These are phyloP conservation scores for Lochmaea capreae DNA, from an alignment of 2,888 invertebrate species.

Conservation along the genomic window DNA sequence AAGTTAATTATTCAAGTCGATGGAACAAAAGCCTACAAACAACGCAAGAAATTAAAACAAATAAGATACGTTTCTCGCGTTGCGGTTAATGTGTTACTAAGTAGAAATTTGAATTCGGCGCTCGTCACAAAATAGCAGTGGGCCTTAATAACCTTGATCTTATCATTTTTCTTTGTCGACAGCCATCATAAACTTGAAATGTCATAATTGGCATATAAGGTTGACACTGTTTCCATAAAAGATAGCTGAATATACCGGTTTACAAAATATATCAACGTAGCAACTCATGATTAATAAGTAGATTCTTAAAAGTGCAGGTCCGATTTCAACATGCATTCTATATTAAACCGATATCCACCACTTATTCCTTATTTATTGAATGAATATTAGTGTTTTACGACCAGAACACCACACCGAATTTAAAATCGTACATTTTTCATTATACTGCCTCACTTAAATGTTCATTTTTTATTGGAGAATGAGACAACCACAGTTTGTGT, in stretches of 20 bases:
- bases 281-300: too few species aligned
- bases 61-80: slow-evolving; percentile 55
- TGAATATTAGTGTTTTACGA: not conserved
- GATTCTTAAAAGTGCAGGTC: too few species aligned
- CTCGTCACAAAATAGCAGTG: slow-evolving; percentile 17
- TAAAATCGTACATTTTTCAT: not conserved
- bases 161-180: slow-evolving; percentile 31
- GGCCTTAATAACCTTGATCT: slow-evolving; percentile 26
- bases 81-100: slow-evolving; percentile 41
- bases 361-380: not conserved
- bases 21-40: slow-evolving; percentile 57
- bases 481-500: not conserved
- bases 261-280: too few species aligned
- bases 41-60: slow-evolving; percentile 63
- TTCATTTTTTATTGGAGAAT: not conserved
- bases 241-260: not conserved
- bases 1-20: slow-evolving; percentile 64
- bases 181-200: not conserved
- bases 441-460: not conserved
- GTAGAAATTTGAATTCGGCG: slow-evolving; percentile 30
- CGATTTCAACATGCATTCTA: too few species aligned
- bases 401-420: not conserved
- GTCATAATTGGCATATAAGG: not conserved
- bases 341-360: not conserved
- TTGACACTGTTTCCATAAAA: not conserved